Conservation (phyloP, 2,113 vertebrate species). For the Cairina moschata region DNA sequence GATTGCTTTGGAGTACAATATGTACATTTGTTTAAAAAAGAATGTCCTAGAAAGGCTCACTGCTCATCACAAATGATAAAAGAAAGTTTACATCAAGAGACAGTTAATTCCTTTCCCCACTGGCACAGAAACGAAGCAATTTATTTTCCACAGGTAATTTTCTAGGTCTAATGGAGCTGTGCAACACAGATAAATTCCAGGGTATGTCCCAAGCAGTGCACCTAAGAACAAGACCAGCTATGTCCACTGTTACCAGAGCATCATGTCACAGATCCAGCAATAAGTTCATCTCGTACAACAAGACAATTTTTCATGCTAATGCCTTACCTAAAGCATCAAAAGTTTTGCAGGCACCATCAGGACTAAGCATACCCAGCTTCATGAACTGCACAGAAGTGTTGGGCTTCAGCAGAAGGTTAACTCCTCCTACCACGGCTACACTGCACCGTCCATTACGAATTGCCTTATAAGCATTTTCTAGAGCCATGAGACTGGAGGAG, state of each 20-base stretch:
- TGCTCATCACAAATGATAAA: background rate
- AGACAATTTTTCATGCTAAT: background rate
- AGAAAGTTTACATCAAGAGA: background rate
- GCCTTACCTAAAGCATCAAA: conserved; percentile 88
- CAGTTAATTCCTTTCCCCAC: background rate
- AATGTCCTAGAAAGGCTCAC: background rate
- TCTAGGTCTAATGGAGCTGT: background rate
- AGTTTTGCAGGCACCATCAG: conserved; percentile 88
- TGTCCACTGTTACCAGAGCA: background rate
- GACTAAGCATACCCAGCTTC: conserved; percentile 95
- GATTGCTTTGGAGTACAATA: background rate
- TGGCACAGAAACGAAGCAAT: background rate
- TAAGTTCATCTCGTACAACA: background rate
- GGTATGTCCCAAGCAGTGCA: background rate
- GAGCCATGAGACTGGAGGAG: conserved; percentile 91
- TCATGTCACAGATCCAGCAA: background rate
- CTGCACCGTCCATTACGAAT: conserved; percentile 84
- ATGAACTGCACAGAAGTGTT: conserved; percentile 96
- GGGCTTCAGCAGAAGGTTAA: conserved; percentile 92
- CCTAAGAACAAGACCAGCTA: background rate
- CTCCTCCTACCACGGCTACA: conserved; percentile 89
- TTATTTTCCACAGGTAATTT: background rate
- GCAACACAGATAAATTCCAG: background rate
- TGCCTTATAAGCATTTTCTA: conserved; percentile 90
- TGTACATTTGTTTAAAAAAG: background rate